Percentiles rank a stretch among this genome's conserved stretches.
These are phyloP conservation scores for Priocnemis perturbator DNA, from an alignment of 2,888 invertebrate species.

Conservation along the genomic window DNA sequence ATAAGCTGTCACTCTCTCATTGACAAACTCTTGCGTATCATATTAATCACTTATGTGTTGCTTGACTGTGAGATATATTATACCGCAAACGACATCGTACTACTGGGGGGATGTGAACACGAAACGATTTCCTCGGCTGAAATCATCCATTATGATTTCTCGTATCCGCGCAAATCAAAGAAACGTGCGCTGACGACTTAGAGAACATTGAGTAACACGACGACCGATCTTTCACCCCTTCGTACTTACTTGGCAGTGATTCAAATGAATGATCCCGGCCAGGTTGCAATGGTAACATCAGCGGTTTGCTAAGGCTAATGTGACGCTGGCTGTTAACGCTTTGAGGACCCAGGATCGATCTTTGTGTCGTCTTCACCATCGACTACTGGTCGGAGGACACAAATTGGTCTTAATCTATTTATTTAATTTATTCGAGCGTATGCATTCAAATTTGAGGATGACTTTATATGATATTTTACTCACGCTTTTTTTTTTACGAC, in stretches of 20 bases:
- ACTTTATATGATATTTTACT: too few species aligned
- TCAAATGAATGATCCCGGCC: slow-evolving; percentile 31
- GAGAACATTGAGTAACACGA: slow-evolving; percentile 26
- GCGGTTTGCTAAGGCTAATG: slow-evolving; percentile 33
- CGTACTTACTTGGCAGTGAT: slow-evolving; percentile 67
- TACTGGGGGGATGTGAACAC: slow-evolving; percentile 16
- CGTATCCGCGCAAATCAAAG: too few species aligned
- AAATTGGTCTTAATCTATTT: too few species aligned
- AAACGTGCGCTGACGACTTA: too few species aligned
- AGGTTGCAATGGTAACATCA: slow-evolving; percentile 35
- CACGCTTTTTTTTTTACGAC: too few species aligned
- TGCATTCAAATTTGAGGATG: too few species aligned
- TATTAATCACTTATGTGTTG: slow-evolving; percentile 58
- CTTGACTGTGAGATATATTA: slow-evolving; percentile 39
- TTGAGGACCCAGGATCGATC: neutral
- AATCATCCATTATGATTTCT: too few species aligned
- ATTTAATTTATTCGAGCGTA: too few species aligned
- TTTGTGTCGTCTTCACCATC: too few species aligned
- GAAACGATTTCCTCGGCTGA: slow-evolving; percentile 1
- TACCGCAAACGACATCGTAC: slow-evolving; percentile 13
- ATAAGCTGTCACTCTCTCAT: slow-evolving; percentile 46
- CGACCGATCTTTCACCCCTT: slow-evolving; percentile 34
- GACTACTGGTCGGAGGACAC: too few species aligned
- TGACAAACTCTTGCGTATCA: slow-evolving; percentile 40
- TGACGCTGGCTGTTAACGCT: neutral